Percentiles rank a stretch among this genome's conserved stretches.
Evolutionary conservation across 1,140 invertebrate genomes (phyloP).

Genomic region (Aleiodes sp.): DNA sequence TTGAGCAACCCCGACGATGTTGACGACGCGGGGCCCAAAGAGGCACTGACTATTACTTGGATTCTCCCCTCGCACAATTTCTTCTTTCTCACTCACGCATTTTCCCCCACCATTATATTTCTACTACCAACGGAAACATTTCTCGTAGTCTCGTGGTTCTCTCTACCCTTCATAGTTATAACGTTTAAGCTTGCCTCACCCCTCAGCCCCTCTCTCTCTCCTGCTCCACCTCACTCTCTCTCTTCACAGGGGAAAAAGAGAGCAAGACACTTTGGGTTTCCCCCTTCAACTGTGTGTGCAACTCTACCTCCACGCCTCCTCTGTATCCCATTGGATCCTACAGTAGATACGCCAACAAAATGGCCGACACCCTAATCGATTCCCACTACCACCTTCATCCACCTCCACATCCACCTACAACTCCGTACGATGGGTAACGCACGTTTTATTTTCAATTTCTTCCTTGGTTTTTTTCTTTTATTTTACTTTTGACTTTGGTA

Average conservation of each 20-base stretch:
- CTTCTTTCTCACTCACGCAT: not conserved
- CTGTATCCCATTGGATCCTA: slow-evolving; percentile 43
- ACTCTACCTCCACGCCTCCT: slow-evolving; percentile 49
- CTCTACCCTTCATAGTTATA: slow-evolving; percentile 4
- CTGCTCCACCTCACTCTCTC: not conserved
- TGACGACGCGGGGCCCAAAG: slow-evolving; percentile 55
- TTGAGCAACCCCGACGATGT: slow-evolving; percentile 53
- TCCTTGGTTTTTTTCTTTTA: not conserved
- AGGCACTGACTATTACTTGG: slow-evolving; percentile 55
- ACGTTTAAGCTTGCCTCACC: not conserved
- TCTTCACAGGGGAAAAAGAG: slow-evolving; percentile 15
- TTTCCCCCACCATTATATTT: not conserved
- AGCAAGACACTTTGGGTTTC: slow-evolving; percentile 27
- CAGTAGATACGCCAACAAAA: slow-evolving; percentile 55
- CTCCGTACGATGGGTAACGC: slow-evolving; percentile 3
- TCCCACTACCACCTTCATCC: slow-evolving; percentile 36
- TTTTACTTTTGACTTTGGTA: not conserved
- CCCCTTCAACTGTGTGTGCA: slow-evolving; percentile 31
- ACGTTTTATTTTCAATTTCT: not conserved
- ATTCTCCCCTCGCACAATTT: slow-evolving; percentile 10
- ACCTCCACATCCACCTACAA: slow-evolving; percentile 29
- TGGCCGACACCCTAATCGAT: slow-evolving; percentile 61
- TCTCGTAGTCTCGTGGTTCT: not conserved
- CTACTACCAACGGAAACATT: slow-evolving; percentile 6
- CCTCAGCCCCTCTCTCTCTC: slow-evolving; percentile 13